Base-by-base conservation (phyloP, 2,113 vertebrate species). In the Etheostoma cragini region DNA sequence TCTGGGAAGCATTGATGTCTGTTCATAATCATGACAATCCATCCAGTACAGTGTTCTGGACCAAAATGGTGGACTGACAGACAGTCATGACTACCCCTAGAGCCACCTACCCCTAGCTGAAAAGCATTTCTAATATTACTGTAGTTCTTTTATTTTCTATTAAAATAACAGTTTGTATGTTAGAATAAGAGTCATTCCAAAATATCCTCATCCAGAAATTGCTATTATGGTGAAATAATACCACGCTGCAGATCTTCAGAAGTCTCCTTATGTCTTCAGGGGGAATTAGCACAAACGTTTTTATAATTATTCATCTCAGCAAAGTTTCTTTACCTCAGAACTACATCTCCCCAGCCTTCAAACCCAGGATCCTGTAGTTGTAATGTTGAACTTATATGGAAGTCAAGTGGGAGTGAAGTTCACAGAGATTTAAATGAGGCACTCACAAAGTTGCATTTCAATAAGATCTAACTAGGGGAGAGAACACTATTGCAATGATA, bases 371-470 rank as follows among this genome's bases (percentile, higher is more conserved):
- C 45, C 54, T 70, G 26, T 76, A 57, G 70, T 79, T 83, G 78
- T 81, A 87, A 85, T 81, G 76, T 88, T 78, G 58, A 90, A 90
- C 60, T 78, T 58, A 22, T 78, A 62, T 22, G 21, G 74, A 76
- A 49, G 76, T 78, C 90, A 76, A 80, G 70, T 66, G 85, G 89
- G 88, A 91, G 65, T 45, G 67, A 45, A 70, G 76, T 86, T 88
- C 83, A 88, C 87, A 82, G 67, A 85, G 45, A 87, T 91, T 91
- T 83, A 90, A 91, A 91, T 77, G 63, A 92, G 84, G 47, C 5
- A 19, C 85, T 81, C 64, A 67, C 65, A 77, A 87, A 84, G 84
- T 76, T 89, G 86, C 76, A 88, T 93, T 87, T 90, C 81, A 93
- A 88, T 91, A 62, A 87, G 78, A 62, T 75, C 38, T 81, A 86